phyloP scores from a whole-genome alignment of 2,888 invertebrate species.

The Kryphioiulus occultus region DNA sequence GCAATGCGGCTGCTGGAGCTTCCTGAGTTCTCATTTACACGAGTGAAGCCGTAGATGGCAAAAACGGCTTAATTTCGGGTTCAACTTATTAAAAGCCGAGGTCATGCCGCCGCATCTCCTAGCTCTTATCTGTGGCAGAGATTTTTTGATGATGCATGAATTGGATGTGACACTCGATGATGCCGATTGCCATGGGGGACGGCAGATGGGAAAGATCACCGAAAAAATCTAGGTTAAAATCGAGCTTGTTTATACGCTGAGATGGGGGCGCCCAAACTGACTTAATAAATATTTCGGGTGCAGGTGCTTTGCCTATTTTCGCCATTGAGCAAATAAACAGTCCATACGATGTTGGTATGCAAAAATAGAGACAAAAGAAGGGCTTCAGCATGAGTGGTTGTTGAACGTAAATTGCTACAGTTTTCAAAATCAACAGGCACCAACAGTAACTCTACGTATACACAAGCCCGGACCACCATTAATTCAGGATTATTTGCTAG shows the following conservation, averaged over 20 bases:
- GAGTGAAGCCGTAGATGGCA: neutral
- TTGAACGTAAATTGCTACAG: neutral
- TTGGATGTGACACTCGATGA: neutral
- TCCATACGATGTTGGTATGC: neutral
- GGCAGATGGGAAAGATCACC: constrained; percentile 3
- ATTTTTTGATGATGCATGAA: neutral
- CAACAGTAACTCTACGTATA: too few relatives aligned
- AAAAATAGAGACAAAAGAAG: neutral
- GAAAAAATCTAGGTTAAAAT: constrained; percentile 12
- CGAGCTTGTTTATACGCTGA: neutral
- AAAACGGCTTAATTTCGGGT: constrained; percentile 29
- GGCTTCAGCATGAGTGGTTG: neutral
- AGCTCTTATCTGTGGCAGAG: neutral
- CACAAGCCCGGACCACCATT: too few relatives aligned
- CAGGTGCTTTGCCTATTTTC: constrained; percentile 32
- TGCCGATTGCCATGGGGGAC: neutral
- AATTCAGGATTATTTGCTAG: too few relatives aligned
- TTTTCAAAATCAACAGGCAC: neutral
- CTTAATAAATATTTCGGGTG: constrained; percentile 17
- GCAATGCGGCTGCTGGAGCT: neutral
- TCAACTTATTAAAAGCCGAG: constrained; percentile 29
- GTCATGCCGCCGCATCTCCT: neutral
- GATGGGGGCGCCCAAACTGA: neutral
- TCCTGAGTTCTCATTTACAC: too few relatives aligned
- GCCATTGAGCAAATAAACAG: neutral